Base-by-base conservation (phyloP, 2,888 invertebrate genomes). In the Masnerella sp. region DNA sequence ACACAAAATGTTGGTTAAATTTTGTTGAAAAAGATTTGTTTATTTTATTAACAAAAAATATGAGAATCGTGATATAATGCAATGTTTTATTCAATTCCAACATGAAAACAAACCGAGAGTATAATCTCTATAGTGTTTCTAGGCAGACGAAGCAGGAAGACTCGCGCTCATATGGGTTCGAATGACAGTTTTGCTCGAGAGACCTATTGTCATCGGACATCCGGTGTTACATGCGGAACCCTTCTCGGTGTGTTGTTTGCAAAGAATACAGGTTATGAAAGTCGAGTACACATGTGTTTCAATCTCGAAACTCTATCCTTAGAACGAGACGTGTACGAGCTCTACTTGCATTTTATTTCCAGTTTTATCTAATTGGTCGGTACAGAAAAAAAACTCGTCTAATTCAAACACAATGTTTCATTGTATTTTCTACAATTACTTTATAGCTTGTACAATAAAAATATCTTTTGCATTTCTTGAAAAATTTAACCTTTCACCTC, bases 151-250 rank as follows among this genome's bases (percentile, higher is more conserved):
- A 45, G 40, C 65, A 52, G 58, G 64, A 71, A 71, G 54, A 70
- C 36, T 38, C n/a, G 47, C 25, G 36, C 47, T 74, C 52, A 28
- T 54, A 32, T 61, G 47, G 65, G 51, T 58, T 56, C 43, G 56
- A 67, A 70, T 61, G 56, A 70, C 74, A 70, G 65, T 61, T 61
- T 70, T 70, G 54, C 51, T 28, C 49, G 40, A 36, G 52, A 65
- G 42, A 42, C 65, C 68, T 43, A 75, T 71, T 75, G 75, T 75
- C 74, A 59, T 70, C 70, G 70, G 70, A 74, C 74, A 62, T 74
- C 74, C 74, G 70, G 74, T 56, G 58, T 30, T 70, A 34, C 42
- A 47, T 17, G 59, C 54, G 68, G 52, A 74, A 70, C 49, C 61
- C 65, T 74, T 70, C 56, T 56, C 70, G 62, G 65, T 58, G 65